A percentile compares a stretch with the other conserved stretches of the same genome.
Conservation (phyloP, 2,113 vertebrate genomes). For the Barbus barbus region DNA sequence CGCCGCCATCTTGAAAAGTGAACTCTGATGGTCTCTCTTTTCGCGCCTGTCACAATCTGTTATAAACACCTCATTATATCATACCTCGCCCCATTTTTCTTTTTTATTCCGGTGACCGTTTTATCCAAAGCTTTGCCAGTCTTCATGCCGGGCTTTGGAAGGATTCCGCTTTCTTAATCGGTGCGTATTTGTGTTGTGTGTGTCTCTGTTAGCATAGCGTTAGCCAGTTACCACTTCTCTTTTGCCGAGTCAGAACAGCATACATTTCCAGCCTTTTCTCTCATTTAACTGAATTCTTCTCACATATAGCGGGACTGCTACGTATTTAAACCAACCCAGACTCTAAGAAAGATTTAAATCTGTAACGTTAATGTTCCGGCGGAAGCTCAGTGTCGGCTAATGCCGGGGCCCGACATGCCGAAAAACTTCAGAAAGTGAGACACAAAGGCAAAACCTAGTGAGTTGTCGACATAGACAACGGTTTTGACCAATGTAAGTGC, state of each 20-base stretch:
- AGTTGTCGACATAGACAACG: not conserved
- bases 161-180: constrained; percentile 66
- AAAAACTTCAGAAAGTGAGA: constrained; percentile 32
- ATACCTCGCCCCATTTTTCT: constrained; percentile 26
- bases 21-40: constrained; percentile 68
- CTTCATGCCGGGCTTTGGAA: constrained; percentile 68
- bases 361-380: not conserved
- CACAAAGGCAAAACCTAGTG: not conserved
- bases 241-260: not conserved
- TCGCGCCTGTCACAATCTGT: constrained; percentile 75
- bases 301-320: not conserved
- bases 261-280: not conserved
- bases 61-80: constrained; percentile 70
- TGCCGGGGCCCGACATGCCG: constrained; percentile 24
- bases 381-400: constrained; percentile 12
- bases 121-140: constrained; percentile 60
- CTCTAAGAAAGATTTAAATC: not conserved
- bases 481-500: not conserved
- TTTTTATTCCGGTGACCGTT: constrained; percentile 48
- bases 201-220: constrained; percentile 39
- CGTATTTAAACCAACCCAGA: not conserved
- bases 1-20: constrained; percentile 82
- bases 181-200: constrained; percentile 70
- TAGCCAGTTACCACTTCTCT: constrained; percentile 58
- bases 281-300: not conserved